Evolutionary conservation across 1,140 invertebrate genomes (phyloP).

Genomic region (Pemphigus obesinymphae): DNA sequence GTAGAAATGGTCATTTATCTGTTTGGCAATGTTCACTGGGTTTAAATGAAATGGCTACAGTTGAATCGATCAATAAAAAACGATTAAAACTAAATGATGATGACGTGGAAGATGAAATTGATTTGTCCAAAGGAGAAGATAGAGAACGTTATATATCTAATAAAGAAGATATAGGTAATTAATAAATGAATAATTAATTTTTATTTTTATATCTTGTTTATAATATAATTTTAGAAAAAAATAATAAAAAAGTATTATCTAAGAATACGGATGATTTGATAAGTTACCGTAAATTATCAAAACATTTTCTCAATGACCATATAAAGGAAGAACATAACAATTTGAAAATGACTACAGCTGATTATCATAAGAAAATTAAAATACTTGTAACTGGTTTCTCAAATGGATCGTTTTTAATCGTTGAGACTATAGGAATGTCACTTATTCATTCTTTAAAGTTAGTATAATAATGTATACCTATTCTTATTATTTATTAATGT

Average conservation of each 20-base stretch:
- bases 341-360: conserved; percentile 66
- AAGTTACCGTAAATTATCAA: conserved; percentile 62
- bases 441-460: conserved; percentile 82
- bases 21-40: conserved; percentile 83
- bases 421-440: conserved; percentile 88
- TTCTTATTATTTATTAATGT: conserved; percentile 35
- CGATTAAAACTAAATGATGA: conserved; percentile 53
- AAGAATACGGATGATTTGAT: conserved; percentile 55
- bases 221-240: conserved; percentile 27
- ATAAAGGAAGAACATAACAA: conserved; percentile 59
- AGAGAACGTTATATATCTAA: conserved; percentile 52
- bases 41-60: conserved; percentile 57
- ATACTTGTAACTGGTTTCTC: conserved; percentile 78
- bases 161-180: conserved; percentile 49
- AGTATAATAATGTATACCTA: conserved; percentile 36
- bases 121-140: conserved; percentile 53
- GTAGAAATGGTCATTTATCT: conserved; percentile 64
- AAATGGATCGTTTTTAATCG: conserved; percentile 79
- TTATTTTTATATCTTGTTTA: conserved; percentile 8
- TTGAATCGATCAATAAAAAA: conserved; percentile 54
- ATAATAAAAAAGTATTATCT: conserved; percentile 39
- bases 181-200: background rate
- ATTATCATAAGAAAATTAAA: conserved; percentile 71
- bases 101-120: conserved; percentile 57
- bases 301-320: conserved; percentile 68